Conservation (phyloP, 2,113 vertebrate species). For the Typhlomys cinereus region DNA sequence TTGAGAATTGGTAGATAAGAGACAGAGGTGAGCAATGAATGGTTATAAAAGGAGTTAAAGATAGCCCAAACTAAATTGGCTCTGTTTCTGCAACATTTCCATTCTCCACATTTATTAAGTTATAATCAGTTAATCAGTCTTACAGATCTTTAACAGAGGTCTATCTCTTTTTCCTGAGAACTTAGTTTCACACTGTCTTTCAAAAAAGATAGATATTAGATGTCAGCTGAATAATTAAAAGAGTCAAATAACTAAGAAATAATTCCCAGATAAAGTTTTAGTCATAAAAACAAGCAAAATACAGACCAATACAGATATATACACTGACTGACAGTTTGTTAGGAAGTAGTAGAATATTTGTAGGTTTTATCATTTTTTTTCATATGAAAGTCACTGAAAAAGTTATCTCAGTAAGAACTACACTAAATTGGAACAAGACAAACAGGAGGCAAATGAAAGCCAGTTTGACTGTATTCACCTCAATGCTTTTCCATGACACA, state of each 20-base stretch:
- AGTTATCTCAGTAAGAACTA: neutral
- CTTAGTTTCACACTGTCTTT: neutral
- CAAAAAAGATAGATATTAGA: neutral
- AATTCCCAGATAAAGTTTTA: neutral
- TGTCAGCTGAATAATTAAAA: neutral
- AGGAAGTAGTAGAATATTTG: neutral
- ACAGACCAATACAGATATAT: neutral
- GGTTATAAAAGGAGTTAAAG: neutral
- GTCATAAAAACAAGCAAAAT: neutral
- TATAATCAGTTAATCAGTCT: neutral
- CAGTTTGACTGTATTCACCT: neutral
- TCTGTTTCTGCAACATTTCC: neutral
- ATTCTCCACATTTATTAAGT: no score
- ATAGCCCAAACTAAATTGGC: neutral
- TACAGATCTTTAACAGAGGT: neutral
- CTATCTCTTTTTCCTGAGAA: neutral
- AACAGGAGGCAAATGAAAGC: neutral
- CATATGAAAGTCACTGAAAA: neutral
- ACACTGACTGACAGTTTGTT: constrained; percentile 1
- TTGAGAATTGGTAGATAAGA: neutral
- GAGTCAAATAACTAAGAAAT: neutral
- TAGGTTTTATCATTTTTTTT: constrained; percentile 4
- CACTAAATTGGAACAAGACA: neutral
- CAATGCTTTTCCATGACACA: neutral
- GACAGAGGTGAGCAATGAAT: neutral